Conservation (phyloP, 2,888 invertebrate species). For the Drosophila ustulata region DNA sequence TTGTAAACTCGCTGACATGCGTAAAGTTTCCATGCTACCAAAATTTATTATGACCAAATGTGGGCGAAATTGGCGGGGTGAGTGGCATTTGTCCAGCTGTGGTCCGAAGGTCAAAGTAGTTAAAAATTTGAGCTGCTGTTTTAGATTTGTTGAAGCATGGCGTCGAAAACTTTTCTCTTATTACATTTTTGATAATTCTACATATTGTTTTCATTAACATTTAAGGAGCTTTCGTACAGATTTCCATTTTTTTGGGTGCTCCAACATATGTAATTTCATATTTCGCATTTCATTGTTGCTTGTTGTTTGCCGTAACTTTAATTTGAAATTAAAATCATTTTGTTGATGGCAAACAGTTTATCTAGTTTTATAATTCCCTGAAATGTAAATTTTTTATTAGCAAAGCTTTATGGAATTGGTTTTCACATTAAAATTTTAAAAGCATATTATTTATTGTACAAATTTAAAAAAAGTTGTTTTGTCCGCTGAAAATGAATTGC, state of each 20-base stretch:
- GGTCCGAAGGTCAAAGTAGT: slow-evolving; percentile 71
- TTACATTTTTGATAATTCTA: slow-evolving; percentile 47
- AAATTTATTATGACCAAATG: slow-evolving; percentile 69
- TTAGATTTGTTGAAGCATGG: slow-evolving; percentile 58
- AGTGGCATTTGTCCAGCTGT: slow-evolving; percentile 40
- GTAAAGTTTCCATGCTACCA: slow-evolving; percentile 65
- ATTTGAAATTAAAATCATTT: not conserved
- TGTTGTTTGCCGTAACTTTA: not conserved
- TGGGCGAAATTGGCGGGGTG: not conserved
- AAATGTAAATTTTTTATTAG: not conserved
- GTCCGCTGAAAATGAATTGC: too few relatives aligned
- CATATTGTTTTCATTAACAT: slow-evolving; percentile 60
- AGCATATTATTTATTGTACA: not conserved
- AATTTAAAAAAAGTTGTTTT: not conserved
- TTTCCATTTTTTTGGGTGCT: slow-evolving; percentile 21
- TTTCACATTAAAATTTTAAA: too few relatives aligned
- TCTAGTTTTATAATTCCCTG: not conserved
- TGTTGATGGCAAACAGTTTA: not conserved
- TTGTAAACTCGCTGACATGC: slow-evolving; percentile 74
- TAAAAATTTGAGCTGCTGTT: slow-evolving; percentile 65
- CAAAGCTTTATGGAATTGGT: not conserved
- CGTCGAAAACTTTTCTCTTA: slow-evolving; percentile 47
- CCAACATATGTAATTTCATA: slow-evolving; percentile 18
- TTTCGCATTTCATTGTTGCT: not conserved
- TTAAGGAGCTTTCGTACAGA: slow-evolving; percentile 52